Percentiles rank a stretch among this genome's conserved stretches.
These are phyloP conservation scores for Xanthia togata DNA, from an alignment of 2,888 invertebrate genomes.

Conservation along the genomic window DNA sequence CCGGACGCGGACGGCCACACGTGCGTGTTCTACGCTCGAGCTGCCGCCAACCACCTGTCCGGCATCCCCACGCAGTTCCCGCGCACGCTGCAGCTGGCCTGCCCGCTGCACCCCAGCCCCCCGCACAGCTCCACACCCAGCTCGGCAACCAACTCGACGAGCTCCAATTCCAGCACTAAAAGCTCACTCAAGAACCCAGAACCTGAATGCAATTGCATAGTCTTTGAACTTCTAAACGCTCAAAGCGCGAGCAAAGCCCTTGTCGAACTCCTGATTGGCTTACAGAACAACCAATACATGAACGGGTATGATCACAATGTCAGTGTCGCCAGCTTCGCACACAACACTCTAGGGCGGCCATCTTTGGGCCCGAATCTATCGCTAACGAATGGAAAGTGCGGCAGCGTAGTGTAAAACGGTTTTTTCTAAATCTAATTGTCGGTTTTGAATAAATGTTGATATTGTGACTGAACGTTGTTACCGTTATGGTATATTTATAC, in stretches of 20 bases:
- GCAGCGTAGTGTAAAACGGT: slow-evolving; percentile 83
- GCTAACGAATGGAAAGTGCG: slow-evolving; percentile 86
- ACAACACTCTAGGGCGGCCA: slow-evolving; percentile 79
- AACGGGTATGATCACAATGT: slow-evolving; percentile 82
- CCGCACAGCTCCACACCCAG: slow-evolving; percentile 69
- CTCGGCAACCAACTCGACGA: slow-evolving; percentile 77
- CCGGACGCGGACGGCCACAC: slow-evolving; percentile 92
- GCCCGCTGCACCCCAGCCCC: slow-evolving; percentile 83
- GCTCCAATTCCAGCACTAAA: slow-evolving; percentile 78
- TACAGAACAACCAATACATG: slow-evolving; percentile 88
- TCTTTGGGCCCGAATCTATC: slow-evolving; percentile 82
- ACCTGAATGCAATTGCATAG: slow-evolving; percentile 87
- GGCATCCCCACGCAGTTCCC: slow-evolving; percentile 86
- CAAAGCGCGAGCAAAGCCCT: slow-evolving; percentile 86
- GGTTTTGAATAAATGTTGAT: slow-evolving; percentile 67
- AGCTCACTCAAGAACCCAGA: slow-evolving; percentile 80
- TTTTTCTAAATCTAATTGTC: slow-evolving; percentile 60
- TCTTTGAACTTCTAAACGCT: slow-evolving; percentile 86
- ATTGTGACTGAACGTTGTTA: slow-evolving; percentile 67
- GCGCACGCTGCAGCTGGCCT: slow-evolving; percentile 82
- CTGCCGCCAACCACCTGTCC: slow-evolving; percentile 87
- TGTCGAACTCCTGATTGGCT: slow-evolving; percentile 84
- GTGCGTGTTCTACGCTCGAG: slow-evolving; percentile 89
- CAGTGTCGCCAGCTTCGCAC: slow-evolving; percentile 70
- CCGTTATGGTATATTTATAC: slow-evolving; percentile 66